Conservation (phyloP, 2,888 invertebrate species). For the Parnassius apollo region DNA sequence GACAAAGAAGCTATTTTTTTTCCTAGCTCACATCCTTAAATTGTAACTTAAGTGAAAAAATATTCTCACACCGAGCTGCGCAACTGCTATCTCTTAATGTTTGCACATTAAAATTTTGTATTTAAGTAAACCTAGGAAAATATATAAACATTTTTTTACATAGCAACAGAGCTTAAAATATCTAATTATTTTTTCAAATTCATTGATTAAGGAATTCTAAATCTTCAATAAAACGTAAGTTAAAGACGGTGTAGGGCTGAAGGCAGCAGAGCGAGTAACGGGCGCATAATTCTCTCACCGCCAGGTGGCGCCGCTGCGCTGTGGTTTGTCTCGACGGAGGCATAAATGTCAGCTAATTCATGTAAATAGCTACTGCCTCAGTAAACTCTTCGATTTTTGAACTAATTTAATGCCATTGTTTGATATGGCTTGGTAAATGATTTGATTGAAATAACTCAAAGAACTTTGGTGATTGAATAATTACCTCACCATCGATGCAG, state of each 20-base stretch:
- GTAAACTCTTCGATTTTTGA: slow-evolving; percentile 55
- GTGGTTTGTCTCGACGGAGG: slow-evolving; percentile 71
- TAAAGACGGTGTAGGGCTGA: slow-evolving; percentile 41
- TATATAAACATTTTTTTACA: too few species aligned
- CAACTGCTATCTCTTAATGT: too few species aligned
- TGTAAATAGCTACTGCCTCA: slow-evolving; percentile 67
- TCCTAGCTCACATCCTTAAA: too few species aligned
- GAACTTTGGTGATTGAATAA: slow-evolving; percentile 1
- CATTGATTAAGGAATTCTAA: slow-evolving; percentile 17
- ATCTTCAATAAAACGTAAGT: slow-evolving; percentile 32
- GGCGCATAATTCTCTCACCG: slow-evolving; percentile 70
- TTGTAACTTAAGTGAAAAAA: too few species aligned
- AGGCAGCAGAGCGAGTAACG: slow-evolving; percentile 72
- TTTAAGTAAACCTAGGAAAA: too few species aligned
- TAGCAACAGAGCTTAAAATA: too few species aligned
- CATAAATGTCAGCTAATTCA: slow-evolving; percentile 78
- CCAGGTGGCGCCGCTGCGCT: slow-evolving; percentile 65
- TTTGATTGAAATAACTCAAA: slow-evolving; percentile 1
- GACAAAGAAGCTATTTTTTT: too few species aligned
- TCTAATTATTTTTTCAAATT: slow-evolving; percentile 1
- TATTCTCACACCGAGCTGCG: too few species aligned
- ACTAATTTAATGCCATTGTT: slow-evolving; percentile 28
- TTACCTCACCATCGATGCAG: background rate
- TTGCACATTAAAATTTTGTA: too few species aligned
- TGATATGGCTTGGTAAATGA: slow-evolving; percentile 9